These are phyloP conservation scores for Pandemis heparana DNA, from an alignment of 2,888 invertebrate species.

Conservation along the genomic window DNA sequence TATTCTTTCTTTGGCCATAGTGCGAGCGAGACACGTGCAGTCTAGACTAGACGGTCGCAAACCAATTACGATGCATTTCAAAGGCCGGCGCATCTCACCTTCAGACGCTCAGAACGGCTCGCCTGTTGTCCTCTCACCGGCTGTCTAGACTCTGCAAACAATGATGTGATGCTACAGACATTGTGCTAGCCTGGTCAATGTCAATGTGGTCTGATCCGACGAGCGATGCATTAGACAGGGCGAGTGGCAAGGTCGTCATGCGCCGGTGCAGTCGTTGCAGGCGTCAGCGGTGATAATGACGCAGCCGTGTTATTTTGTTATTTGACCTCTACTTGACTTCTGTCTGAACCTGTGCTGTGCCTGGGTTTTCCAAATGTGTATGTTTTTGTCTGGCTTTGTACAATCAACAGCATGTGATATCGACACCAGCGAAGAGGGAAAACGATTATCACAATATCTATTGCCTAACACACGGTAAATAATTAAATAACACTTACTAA, in stretches of 20 bases:
- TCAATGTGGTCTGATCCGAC: slow-evolving; percentile 20
- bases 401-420: background rate
- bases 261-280: slow-evolving; percentile 22
- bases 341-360: slow-evolving; percentile 11
- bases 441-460: too few species aligned
- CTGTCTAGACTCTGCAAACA: slow-evolving; percentile 75
- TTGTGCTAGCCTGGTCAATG: slow-evolving; percentile 39
- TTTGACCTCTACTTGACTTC: slow-evolving; percentile 28
- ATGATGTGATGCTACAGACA: slow-evolving; percentile 50
- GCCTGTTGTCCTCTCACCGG: slow-evolving; percentile 65
- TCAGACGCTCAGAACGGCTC: slow-evolving; percentile 70
- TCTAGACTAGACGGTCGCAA: slow-evolving; percentile 48
- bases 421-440: too few species aligned
- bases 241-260: slow-evolving; percentile 37
- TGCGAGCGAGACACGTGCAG: slow-evolving; percentile 41
- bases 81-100: slow-evolving; percentile 72
- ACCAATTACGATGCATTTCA: slow-evolving; percentile 65
- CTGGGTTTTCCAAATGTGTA: slow-evolving; percentile 30
- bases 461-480: too few species aligned
- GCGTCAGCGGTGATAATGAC: slow-evolving; percentile 19
- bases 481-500: too few species aligned
- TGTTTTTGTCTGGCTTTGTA: slow-evolving; percentile 17
- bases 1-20: slow-evolving; percentile 41
- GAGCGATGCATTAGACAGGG: slow-evolving; percentile 19
- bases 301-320: slow-evolving; percentile 22